Evolutionary conservation across 2,113 vertebrate species (phyloP), one percentile per base, ranked within the genome.

Genomic region (Haemorhous mexicanus): DNA sequence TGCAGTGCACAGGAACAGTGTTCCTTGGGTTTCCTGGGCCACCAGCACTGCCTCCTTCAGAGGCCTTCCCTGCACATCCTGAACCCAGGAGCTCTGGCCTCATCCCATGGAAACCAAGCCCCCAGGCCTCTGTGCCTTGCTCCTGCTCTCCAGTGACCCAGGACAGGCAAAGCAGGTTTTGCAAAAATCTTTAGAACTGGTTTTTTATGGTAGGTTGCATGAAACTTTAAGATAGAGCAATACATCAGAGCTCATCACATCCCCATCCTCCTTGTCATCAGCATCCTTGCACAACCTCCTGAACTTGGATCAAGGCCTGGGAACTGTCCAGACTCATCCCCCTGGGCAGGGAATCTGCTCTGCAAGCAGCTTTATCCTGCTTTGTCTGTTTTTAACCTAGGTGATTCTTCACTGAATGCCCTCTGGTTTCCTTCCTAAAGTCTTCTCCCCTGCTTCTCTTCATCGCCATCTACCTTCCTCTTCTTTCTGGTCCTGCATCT

Each of bases 31-130:
- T 95, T 84, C 30, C 47, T 21, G 30, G 88, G 47, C 56, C 44
- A 58, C 27, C 37, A 67, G n/a, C 0, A 0, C 44, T 88, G 62
- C 27, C 46, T 56, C 19, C n/a, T 84, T 86, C 0, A 0, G 37
- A 17, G 33, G 16, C 61, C 20, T 24, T 89, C 59, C 66, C 62
- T 61, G 49, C n/a, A 46, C 43, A 41, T 43, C 73, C 78, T 68
- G 23, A 92, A 27, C 37, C 58, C 47, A 52, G 41, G 19, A 82
- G 33, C n/a, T 86, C 59, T 69, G 66, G 16, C 39, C 23, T 22
- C 59, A 67, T 39, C 32, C 37, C 52, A n/a, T 0, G 1, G 56
- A 75, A 72, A 59, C 7, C 77, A 68, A 44, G 67, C 14, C 16
- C 46, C 33, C 69, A 55, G 56, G 24, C 37, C 23, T 56, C 63